Evolutionary conservation across 1,140 invertebrate species (phyloP).

Genomic region (Drosophila bifasciata): DNA sequence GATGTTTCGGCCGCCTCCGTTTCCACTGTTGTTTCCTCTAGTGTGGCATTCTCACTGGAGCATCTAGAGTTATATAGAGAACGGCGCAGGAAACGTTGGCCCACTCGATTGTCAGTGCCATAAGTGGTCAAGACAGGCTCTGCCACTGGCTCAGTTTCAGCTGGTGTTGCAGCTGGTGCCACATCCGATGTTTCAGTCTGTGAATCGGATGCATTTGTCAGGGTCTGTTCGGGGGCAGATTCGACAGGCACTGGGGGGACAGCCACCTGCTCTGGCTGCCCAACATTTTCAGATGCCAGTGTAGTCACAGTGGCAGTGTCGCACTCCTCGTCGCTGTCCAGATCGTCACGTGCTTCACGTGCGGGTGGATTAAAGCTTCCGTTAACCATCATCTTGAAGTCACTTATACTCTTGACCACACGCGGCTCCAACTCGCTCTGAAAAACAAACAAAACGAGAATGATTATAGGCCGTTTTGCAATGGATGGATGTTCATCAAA

Average conservation of each 20-base stretch:
- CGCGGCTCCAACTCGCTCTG: constrained; percentile 74
- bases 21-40: not conserved
- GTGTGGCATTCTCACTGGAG: too few relatives aligned
- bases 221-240: not conserved
- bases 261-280: not conserved
- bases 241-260: constrained; percentile 5
- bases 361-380: constrained; percentile 66
- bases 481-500: fast-evolving
- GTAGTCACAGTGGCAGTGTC: constrained; percentile 40
- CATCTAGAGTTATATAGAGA: constrained; percentile 23
- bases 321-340: constrained; percentile 60
- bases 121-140: constrained; percentile 67
- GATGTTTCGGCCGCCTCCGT: constrained; percentile 27
- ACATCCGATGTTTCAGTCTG: not conserved
- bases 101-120: constrained; percentile 59
- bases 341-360: constrained; percentile 13
- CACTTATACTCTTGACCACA: constrained; percentile 54
- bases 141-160: not conserved
- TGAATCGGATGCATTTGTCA: not conserved
- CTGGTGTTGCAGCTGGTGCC: not conserved
- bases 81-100: constrained; percentile 55
- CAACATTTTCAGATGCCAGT: constrained; percentile 12
- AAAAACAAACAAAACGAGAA: not conserved
- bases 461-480: not conserved
- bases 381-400: constrained; percentile 72